phyloP scores from a whole-genome alignment of 2,113 vertebrate species.

The Cairina moschata region DNA sequence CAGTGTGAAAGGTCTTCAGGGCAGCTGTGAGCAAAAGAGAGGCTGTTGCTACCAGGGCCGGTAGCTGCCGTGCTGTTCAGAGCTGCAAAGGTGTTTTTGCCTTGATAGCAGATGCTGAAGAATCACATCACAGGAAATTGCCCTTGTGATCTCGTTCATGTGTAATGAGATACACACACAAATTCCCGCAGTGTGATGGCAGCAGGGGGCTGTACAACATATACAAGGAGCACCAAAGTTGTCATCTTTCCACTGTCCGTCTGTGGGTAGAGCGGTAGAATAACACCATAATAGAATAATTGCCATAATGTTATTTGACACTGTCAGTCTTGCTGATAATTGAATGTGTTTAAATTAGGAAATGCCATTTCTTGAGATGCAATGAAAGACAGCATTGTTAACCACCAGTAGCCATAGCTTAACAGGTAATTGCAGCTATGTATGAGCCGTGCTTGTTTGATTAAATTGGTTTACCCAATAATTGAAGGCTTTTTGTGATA shows the following conservation, averaged over 20 bases:
- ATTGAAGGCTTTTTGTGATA: conserved; percentile 6
- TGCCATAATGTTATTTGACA: background rate
- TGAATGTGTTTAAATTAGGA: background rate
- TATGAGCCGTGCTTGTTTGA: conserved; percentile 1
- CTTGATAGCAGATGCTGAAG: background rate
- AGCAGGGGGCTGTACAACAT: fast-evolving
- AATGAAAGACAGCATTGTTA: background rate
- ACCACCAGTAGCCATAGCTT: background rate
- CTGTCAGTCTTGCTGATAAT: background rate
- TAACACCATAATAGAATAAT: background rate
- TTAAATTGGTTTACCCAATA: conserved; percentile 22
- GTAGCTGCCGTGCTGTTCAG: background rate
- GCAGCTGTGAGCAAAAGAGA: background rate
- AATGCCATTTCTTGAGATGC: background rate
- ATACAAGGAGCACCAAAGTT: background rate
- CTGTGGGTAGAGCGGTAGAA: background rate
- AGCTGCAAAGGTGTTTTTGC: background rate
- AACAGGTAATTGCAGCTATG: conserved; percentile 33
- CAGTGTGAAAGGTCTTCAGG: background rate
- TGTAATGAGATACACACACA: background rate
- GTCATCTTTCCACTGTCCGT: background rate
- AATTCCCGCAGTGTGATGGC: background rate
- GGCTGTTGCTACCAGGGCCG: background rate
- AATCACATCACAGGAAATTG: background rate
- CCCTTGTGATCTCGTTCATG: background rate